Base-by-base conservation (phyloP, 1,140 invertebrate genomes). In the Galleria mellonella region DNA sequence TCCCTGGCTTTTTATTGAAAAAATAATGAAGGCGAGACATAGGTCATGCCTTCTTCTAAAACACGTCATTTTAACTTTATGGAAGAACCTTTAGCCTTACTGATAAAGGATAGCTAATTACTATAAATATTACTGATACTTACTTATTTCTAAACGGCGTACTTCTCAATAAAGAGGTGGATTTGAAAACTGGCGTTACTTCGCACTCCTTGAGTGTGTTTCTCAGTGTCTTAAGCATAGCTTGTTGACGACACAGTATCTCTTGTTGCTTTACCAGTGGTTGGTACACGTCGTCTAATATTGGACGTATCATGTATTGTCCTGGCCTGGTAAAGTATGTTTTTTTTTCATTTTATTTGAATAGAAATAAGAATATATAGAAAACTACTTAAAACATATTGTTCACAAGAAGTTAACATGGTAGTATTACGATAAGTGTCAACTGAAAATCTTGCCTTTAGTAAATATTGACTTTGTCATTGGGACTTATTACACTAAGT, bases 251-350 rank as follows among this genome's bases (percentile, higher is more conserved):
- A 10, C 86, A 81, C 1, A 91, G 55, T 9, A 90, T 87, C 41
- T 91, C 90, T 51, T 89, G 89, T 30, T 92, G 89, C 27, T 86
- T 88, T 7, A 91, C 88, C 47, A 93, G 82, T 0, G 90, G 88
- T 64, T 92, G 90, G 69, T 92, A 93, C 3, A 93, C 89, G 15
- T 89, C 87, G 62, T 93, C 91, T 49, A 92, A 61, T 29, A 79
- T 63, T n/a, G 77, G 77, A 0, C 77, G 65, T 6, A 72, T 70
- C 81, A 84, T 84, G 13, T 61, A 59, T 0, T 56, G 55, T 1
- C 88, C 90, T 1, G 89, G 89, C 53, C 91, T 89, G 58, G 83
- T 83, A n/a, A 64, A 86, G 14, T 12, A 35, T 12, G 33, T 3
- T 35, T 14, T 1, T 35, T 1, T 0, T 35, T 14, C 13, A 14